A percentile compares a stretch with the other conserved stretches of the same genome.
Conservation (phyloP, 2,113 vertebrate genomes). For the Cyphotilapia sp. region DNA sequence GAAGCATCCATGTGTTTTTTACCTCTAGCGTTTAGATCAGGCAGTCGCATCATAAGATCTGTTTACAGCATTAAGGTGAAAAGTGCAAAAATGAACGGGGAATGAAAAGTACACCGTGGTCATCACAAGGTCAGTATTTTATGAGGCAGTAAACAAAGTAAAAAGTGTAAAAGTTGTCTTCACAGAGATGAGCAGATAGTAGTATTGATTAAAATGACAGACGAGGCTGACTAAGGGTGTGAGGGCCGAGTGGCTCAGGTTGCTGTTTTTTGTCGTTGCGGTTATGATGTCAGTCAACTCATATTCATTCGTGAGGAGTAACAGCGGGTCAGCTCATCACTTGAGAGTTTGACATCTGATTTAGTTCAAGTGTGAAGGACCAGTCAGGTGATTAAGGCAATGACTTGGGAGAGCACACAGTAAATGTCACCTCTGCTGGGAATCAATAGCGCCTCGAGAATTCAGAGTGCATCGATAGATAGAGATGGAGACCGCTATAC, state of each 20-base stretch:
- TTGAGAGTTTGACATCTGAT: conserved; percentile 32
- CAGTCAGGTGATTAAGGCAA: conserved; percentile 48
- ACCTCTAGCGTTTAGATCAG: neutral
- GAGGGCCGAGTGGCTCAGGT: neutral
- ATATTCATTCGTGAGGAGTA: neutral
- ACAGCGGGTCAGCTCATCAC: conserved; percentile 7
- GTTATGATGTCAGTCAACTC: neutral
- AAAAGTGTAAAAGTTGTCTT: neutral
- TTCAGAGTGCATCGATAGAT: conserved; percentile 17
- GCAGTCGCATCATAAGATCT: neutral
- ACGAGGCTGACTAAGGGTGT: neutral
- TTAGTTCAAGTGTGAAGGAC: conserved; percentile 48
- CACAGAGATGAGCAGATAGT: neutral
- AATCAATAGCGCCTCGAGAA: conserved; percentile 55
- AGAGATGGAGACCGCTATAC: conserved; percentile 6
- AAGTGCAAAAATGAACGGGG: neutral
- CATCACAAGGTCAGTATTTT: neutral
- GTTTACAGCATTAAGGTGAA: neutral
- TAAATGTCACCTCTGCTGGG: conserved; percentile 57
- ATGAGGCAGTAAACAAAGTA: neutral
- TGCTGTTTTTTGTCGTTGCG: neutral
- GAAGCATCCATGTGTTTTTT: neutral
- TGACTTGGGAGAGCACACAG: conserved; percentile 30
- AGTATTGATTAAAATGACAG: neutral
- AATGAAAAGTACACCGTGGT: rapidly evolving